These are phyloP conservation scores for Porites lobata DNA, from an alignment of 92 coral and sea anemone genomes.

Conservation along the genomic window DNA sequence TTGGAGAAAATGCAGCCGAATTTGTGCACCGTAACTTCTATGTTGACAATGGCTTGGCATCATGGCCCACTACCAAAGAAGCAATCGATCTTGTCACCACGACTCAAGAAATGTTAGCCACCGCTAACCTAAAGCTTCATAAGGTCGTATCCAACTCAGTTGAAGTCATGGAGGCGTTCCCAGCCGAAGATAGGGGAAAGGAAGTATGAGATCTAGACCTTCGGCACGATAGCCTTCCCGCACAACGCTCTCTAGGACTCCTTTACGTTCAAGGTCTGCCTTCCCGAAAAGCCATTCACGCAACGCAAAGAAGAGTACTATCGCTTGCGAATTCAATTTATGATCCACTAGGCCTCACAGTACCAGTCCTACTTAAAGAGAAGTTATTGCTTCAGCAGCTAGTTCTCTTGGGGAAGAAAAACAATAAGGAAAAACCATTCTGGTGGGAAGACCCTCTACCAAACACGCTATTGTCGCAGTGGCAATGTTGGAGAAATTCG, in stretches of 20 bases:
- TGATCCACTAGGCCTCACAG: conserved; percentile 67
- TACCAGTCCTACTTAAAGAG: conserved; percentile 62
- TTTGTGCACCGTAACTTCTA: conserved; percentile 75
- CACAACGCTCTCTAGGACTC: conserved; percentile 73
- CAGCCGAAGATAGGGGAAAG: conserved; percentile 69
- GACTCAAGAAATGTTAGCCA: conserved; percentile 62
- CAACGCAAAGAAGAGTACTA: conserved; percentile 62
- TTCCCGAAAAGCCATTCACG: conserved; percentile 68
- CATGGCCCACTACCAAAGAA: conserved; percentile 55
- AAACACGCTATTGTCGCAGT: conserved; percentile 41
- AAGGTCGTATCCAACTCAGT: conserved; percentile 73
- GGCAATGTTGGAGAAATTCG: conserved; percentile 59
- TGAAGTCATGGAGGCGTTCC: conserved; percentile 80
- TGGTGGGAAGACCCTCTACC: conserved; percentile 73
- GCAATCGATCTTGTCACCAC: conserved; percentile 62
- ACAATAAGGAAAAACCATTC: conserved; percentile 20
- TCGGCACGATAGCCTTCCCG: conserved; percentile 57
- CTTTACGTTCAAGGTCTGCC: conserved; percentile 48
- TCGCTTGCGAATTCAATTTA: conserved; percentile 61
- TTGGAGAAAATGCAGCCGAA: conserved; percentile 38
- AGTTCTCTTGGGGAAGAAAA: conserved; percentile 46
- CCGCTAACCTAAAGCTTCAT: conserved; percentile 70
- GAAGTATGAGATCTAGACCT: conserved; percentile 67
- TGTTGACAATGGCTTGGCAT: conserved; percentile 74
- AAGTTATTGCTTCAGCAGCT: conserved; percentile 49